Base-by-base conservation (phyloP, 2,113 vertebrate species). In the Brachionichthys hirsutus region DNA sequence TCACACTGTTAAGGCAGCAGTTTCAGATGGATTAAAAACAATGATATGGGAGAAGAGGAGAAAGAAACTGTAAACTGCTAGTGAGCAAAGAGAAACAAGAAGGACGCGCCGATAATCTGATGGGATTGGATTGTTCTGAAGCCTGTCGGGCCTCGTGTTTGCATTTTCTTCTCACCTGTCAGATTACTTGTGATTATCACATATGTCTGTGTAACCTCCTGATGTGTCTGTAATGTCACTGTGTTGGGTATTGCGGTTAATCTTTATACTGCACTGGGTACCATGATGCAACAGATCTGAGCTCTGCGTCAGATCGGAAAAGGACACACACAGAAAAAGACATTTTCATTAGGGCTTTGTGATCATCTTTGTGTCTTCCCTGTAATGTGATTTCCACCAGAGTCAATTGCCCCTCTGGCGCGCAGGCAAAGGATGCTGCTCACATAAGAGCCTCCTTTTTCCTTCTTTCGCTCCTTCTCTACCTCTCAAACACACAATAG, bases 371-470 rank as follows among this genome's bases (percentile, higher is more conserved):
- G 44, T 74, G 67, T 84, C 75, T 71, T 67, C 45, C 30, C 46
- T 53, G 56, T 85, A 87, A 88, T 87, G 76, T 84, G 64, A 84
- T 87, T 88, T 82, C 68, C 54, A 64, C 59, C 43, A 22, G 47
- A 78, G 67, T 63, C 77, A 47, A 83, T 71, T 67, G 79, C 57
- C 81, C 80, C 75, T 81, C 54, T 6, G 62, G 78, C 78, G 79
- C 60, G 48, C 55, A 49, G 51, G 68, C 62, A 38, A 73, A 75
- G 62, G 30, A 61, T 51, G 59, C 61, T 48, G 24, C 22, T 63
- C 57, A 62, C 67, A 66, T 80, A 60, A 74, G 36, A 54, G 34
- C 43, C 42, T 51, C 8, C 30, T 41, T 64, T 66, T 20, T 17
- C 3, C 48, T 14, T 41, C 20, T 24, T 17, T 12, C 15, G 7